These are phyloP conservation scores for Cygnus buccinator DNA, from an alignment of 2,113 vertebrate genomes.

Conservation along the genomic window DNA sequence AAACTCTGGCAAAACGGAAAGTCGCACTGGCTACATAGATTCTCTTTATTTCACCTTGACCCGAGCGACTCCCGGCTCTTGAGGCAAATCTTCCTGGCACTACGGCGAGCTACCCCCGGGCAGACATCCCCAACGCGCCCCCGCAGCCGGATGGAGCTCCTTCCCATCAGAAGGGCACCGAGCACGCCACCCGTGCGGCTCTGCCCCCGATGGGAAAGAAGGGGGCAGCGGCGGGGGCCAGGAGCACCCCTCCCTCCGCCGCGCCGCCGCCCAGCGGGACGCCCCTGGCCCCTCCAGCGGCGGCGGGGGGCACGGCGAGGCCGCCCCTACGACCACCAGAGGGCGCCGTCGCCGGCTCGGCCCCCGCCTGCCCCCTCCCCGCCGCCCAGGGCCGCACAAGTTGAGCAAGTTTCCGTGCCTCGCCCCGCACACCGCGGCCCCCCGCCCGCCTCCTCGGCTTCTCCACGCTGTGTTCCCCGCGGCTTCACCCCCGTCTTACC, in stretches of 20 bases:
- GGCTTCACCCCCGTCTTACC: not conserved
- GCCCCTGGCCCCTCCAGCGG: no score
- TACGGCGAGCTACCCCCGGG: rapidly evolving
- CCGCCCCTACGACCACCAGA: no score
- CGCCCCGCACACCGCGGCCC: not conserved
- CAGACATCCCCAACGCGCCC: rapidly evolving
- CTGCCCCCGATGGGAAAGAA: no score
- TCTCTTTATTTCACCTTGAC: not conserved
- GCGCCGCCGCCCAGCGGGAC: no score
- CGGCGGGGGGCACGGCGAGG: no score
- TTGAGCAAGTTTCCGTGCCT: slow-evolving; percentile 61
- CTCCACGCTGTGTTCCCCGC: no score
- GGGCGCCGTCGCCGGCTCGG: slow-evolving; percentile 24
- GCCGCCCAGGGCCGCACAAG: not conserved
- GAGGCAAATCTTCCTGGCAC: rapidly evolving
- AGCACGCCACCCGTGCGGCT: no score
- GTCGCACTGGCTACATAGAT: rapidly evolving
- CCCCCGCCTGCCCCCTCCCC: not conserved
- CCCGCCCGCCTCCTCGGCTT: not conserved
- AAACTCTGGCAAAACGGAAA: not conserved
- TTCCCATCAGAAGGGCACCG: no score
- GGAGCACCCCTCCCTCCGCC: no score
- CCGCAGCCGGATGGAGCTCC: rapidly evolving
- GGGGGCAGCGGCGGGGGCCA: no score
- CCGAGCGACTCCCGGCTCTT: not conserved